A percentile compares a stretch with the other conserved stretches of the same genome.
Evolutionary conservation across 2,797 vertebrate species (phyloP).

Genomic region (Centroberyx gerrardi): DNA sequence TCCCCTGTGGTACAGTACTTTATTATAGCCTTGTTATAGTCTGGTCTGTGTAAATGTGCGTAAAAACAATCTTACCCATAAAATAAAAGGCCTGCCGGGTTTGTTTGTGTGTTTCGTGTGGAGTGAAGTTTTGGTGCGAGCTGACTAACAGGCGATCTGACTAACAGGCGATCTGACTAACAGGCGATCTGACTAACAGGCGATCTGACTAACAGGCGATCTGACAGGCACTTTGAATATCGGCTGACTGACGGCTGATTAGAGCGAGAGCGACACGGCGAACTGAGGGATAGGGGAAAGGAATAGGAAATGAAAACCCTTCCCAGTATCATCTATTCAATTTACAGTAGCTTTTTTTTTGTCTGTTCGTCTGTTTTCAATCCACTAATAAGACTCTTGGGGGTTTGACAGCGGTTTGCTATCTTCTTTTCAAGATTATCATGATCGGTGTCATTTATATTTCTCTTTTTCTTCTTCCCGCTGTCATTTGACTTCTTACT

Average conservation of each 20-base stretch:
- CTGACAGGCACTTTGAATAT: conserved; percentile 39
- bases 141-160: conserved; percentile 64
- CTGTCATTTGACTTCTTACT: not conserved
- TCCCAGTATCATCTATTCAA: not conserved
- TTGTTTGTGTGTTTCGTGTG: conserved; percentile 50
- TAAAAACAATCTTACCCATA: conserved; percentile 63
- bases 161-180: conserved; percentile 79
- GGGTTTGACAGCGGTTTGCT: not conserved
- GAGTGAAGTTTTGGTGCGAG: conserved; percentile 76
- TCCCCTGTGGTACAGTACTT: conserved; percentile 60
- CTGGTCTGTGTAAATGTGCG: conserved; percentile 52
- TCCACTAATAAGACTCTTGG: not conserved
- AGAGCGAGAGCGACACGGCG: not conserved
- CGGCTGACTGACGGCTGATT: conserved; percentile 33
- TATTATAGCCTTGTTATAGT: conserved; percentile 43
- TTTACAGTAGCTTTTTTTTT: not conserved
- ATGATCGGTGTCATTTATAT: not conserved
- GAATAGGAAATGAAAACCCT: not conserved
- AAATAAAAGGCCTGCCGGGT: conserved; percentile 64
- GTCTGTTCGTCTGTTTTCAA: not conserved
- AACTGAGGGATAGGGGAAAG: not conserved
- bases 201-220: conserved; percentile 76
- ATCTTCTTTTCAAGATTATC: not conserved
- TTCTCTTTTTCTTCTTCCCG: not conserved
- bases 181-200: conserved; percentile 69